These are phyloP conservation scores for Toxostoma redivivum DNA, from an alignment of 2,113 vertebrate species.

Conservation along the genomic window DNA sequence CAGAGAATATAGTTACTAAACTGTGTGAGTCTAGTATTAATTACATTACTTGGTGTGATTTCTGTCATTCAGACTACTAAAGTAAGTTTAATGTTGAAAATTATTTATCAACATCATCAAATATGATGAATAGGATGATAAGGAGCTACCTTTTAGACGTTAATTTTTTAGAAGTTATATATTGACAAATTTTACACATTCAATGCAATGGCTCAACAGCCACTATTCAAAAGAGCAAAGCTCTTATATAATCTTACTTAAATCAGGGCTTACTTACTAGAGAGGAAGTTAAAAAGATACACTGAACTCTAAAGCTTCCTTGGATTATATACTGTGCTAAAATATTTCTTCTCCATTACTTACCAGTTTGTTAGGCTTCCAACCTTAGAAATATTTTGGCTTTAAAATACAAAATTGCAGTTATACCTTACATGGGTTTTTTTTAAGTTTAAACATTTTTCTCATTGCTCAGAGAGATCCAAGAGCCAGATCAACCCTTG, in stretches of 20 bases:
- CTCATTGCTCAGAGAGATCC: neutral
- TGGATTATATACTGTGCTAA: neutral
- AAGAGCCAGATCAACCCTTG: neutral
- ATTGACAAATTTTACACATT: neutral
- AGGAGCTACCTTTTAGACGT: neutral
- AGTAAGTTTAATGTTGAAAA: constrained; percentile 25
- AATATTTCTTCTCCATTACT: neutral
- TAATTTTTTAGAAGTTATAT: neutral
- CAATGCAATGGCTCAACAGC: neutral
- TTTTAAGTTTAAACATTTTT: neutral
- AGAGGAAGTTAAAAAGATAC: neutral
- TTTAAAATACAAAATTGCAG: neutral
- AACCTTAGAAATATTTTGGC: neutral
- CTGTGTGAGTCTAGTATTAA: neutral
- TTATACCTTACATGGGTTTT: neutral
- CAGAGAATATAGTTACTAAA: neutral
- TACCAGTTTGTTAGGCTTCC: neutral
- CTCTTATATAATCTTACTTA: neutral
- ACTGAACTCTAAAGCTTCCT: neutral
- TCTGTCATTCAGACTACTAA: neutral
- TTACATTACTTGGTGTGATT: constrained; percentile 11
- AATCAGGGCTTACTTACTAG: neutral
- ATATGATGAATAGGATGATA: neutral
- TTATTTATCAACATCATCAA: neutral
- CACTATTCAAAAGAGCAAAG: neutral